phyloP scores from a whole-genome alignment of 2,888 invertebrate species.

The Leptinotarsa tumamoca region DNA sequence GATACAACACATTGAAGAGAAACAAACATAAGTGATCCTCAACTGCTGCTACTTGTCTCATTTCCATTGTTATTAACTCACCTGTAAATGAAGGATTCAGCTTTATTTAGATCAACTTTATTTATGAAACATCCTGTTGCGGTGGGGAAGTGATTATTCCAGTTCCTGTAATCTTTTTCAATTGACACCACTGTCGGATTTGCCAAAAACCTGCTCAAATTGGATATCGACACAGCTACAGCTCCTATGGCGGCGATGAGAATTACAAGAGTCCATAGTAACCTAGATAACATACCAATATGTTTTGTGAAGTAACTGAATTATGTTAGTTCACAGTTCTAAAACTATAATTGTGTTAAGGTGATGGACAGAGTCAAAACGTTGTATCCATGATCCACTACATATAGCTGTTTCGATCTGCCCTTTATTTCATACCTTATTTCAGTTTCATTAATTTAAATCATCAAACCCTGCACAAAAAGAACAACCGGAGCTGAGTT shows the following conservation, averaged over 20 bases:
- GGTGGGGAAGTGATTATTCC: slow-evolving; percentile 72
- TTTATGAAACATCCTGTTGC: slow-evolving; percentile 70
- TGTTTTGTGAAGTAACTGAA: too few relatives aligned
- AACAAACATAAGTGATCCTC: background rate
- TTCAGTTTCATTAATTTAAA: too few relatives aligned
- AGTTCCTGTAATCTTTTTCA: slow-evolving; percentile 74
- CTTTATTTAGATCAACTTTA: slow-evolving; percentile 61
- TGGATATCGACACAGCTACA: slow-evolving; percentile 68
- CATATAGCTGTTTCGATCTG: too few relatives aligned
- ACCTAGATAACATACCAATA: slow-evolving; percentile 54
- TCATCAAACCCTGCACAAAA: too few relatives aligned
- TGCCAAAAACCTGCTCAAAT: slow-evolving; percentile 71
- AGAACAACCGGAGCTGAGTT: too few relatives aligned
- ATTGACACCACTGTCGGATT: slow-evolving; percentile 75
- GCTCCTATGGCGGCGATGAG: slow-evolving; percentile 66
- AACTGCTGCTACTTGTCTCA: background rate
- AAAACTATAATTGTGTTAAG: too few relatives aligned
- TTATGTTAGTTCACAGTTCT: too few relatives aligned
- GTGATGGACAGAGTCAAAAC: too few relatives aligned
- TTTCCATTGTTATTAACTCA: slow-evolving; percentile 35
- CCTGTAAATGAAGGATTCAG: slow-evolving; percentile 61
- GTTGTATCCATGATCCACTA: too few relatives aligned
- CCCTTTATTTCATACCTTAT: too few relatives aligned
- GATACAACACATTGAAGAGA: too few relatives aligned
- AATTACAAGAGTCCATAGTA: slow-evolving; percentile 66